Evolutionary conservation across 1,140 invertebrate genomes (phyloP), one percentile per base, ranked within the genome.

Genomic region (Neodiprion fabricii): DNA sequence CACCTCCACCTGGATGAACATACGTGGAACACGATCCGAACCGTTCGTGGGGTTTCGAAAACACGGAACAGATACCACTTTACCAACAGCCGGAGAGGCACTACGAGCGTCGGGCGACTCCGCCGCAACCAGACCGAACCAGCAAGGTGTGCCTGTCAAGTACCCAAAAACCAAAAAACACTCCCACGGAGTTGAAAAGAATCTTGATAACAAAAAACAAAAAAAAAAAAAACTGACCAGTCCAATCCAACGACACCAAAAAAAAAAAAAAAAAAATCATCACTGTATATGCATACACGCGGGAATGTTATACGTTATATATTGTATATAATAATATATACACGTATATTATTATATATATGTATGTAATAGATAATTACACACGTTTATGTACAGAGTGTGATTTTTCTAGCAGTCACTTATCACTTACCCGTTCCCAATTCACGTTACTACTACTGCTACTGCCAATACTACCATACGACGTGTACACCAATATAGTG

Each of bases 61-160:
- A 86, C 83, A 87, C 85, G 81, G 80, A 80, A 82, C 87, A 88
- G 87, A 88, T 88, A 81, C 87, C 87, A 83, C 86, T 88, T 87
- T 88, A 88, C 81, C 87, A 88, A 87, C 87, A 88, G 85, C 86
- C 87, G 86, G 86, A 88, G 86, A 88, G 86, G 80, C 86, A 88
- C 86, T 88, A 88, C 86, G 87, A 88, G 86, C 85, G 87, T 83
- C 85, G 86, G 85, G 85, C 87, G 82, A 87, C 86, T 84, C 86
- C 86, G 84, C 85, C 86, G 85, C 85, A 88, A 87, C 87, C 87
- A 88, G 87, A 88, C 85, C 84, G 86, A 88, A 88, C 85, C 83
- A 88, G 87, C 87, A 88, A 88, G 87, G 87, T 88, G 87, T 88
- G 86, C 85, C 86, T 87, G 85, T 86, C 85, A 86, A 87, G 84